phyloP scores from a whole-genome alignment of 2,888 invertebrate species.

The Pyrochroa serraticornis region DNA sequence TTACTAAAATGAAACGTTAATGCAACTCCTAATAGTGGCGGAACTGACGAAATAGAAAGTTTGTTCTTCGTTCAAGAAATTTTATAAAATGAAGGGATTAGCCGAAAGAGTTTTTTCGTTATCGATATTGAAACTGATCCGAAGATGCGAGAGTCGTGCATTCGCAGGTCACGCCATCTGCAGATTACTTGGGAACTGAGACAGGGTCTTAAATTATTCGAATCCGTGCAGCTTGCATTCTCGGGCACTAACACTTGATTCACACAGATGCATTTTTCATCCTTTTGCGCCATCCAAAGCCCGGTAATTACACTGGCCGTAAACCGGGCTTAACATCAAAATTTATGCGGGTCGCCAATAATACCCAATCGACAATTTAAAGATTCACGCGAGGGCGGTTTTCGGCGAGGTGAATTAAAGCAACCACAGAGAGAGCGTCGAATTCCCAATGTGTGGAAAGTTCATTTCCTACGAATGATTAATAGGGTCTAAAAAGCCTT shows the following conservation, averaged over 20 bases:
- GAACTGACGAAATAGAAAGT: no score
- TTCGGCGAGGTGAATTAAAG: constrained; percentile 7
- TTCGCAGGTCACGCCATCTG: no score
- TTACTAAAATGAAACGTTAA: no score
- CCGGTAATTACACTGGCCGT: constrained; percentile 11
- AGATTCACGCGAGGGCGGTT: constrained; percentile 5
- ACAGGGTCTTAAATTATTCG: no score
- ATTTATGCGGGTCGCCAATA: constrained; percentile 14
- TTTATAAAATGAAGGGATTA: no score
- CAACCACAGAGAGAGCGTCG: not conserved
- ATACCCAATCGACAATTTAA: constrained; percentile 9
- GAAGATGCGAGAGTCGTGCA: no score
- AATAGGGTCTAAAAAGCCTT: constrained; percentile 3
- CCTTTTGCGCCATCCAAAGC: constrained; percentile 8
- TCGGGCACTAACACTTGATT: not conserved
- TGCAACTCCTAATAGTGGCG: no score
- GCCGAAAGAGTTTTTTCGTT: no score
- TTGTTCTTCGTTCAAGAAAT: no score
- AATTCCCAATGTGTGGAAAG: constrained; percentile 10
- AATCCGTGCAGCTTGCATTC: no score
- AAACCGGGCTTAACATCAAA: constrained; percentile 15
- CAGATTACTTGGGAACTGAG: no score
- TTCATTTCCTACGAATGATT: constrained; percentile 3
- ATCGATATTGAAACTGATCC: no score
- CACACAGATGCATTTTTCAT: constrained; percentile 3